phyloP scores from a whole-genome alignment of 1,140 invertebrate species.

The Pseudachorutes palmiensis region DNA sequence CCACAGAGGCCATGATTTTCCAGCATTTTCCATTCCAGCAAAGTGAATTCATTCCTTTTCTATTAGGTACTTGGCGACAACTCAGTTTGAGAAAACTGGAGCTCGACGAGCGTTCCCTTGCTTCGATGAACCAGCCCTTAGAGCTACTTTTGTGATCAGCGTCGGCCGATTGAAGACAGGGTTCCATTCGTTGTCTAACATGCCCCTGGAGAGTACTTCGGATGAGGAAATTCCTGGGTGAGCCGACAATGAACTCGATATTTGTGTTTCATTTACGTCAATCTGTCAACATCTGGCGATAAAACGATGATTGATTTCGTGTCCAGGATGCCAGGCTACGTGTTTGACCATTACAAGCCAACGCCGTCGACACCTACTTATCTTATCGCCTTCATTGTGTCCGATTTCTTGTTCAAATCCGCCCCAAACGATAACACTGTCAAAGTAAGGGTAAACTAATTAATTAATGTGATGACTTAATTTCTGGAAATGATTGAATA shows the following conservation, averaged over 20 bases:
- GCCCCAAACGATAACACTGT: not conserved
- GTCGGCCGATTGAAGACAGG: constrained; percentile 44
- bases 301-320: too few relatives aligned
- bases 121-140: constrained; percentile 81
- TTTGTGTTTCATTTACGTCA: not conserved
- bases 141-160: constrained; percentile 60
- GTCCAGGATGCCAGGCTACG: not conserved
- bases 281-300: too few relatives aligned
- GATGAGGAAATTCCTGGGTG: not conserved
- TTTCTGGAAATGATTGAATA: not conserved
- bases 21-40: not conserved
- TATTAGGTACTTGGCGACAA: constrained; percentile 5
- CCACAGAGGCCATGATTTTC: not conserved
- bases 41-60: not conserved
- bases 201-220: constrained; percentile 28
- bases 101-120: constrained; percentile 81
- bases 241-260: not conserved
- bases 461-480: not conserved
- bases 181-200: constrained; percentile 47
- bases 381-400: constrained; percentile 20
- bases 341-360: not conserved
- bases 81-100: not conserved
- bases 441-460: not conserved
- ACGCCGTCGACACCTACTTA: constrained; percentile 17
- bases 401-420: constrained; percentile 3